Conservation (phyloP, 2,888 invertebrate genomes). For the Ceriagrion tenellum region DNA sequence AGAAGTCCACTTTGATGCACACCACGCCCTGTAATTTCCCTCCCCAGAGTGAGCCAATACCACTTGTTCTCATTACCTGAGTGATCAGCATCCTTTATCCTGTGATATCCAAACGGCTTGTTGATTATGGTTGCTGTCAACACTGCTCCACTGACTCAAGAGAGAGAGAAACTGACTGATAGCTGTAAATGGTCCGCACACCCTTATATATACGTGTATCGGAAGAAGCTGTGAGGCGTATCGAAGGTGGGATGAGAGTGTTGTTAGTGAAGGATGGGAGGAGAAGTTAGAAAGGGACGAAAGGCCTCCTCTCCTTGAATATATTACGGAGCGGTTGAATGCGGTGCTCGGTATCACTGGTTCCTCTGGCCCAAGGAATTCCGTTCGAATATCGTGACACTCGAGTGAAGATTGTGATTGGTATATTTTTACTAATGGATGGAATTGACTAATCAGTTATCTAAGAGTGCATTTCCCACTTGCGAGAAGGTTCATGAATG, state of each 20-base stretch:
- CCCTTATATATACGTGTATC: constrained; percentile 9
- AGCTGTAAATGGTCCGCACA: background rate
- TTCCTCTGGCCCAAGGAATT: background rate
- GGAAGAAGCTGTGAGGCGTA: background rate
- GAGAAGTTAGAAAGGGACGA: constrained; percentile 2
- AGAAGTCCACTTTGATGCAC: no score
- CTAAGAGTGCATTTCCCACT: background rate
- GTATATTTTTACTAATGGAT: background rate
- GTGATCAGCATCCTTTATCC: background rate
- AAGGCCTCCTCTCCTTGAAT: background rate
- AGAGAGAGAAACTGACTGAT: background rate
- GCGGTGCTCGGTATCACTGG: constrained; percentile 29
- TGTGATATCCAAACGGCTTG: background rate
- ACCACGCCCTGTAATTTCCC: no score
- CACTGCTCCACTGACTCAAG: background rate
- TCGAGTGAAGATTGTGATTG: background rate
- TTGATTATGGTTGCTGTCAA: background rate
- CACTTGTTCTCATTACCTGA: background rate
- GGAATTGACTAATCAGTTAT: background rate
- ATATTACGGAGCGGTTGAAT: background rate
- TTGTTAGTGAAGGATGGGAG: background rate
- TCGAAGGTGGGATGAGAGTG: background rate
- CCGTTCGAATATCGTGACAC: background rate
- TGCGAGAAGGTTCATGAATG: background rate
- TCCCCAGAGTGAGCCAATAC: no score